These are phyloP conservation scores for Ciconia maguari DNA, from an alignment of 2,113 vertebrate genomes.

Conservation along the genomic window DNA sequence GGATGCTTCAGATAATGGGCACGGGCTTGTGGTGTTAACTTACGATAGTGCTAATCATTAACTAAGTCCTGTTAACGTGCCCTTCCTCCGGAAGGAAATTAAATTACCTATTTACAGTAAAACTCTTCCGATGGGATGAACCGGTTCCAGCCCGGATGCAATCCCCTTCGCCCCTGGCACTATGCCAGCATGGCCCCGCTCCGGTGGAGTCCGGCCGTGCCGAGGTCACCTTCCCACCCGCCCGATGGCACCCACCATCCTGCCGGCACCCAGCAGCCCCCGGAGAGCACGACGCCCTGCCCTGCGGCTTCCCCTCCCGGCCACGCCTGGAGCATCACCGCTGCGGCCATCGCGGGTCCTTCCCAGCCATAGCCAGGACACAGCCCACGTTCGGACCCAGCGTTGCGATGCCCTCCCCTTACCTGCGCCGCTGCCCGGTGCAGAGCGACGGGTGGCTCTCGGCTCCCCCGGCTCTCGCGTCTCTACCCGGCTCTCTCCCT, in stretches of 20 bases:
- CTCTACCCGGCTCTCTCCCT: neutral
- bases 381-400: accelerated
- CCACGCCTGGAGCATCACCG: neutral
- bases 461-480: neutral
- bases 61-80: neutral
- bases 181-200: accelerated
- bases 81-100: neutral
- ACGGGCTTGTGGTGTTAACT: accelerated
- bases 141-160: accelerated
- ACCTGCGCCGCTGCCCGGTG: neutral
- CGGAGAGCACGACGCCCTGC: neutral
- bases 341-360: accelerated
- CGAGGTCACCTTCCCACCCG: neutral
- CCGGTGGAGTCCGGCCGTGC: too few relatives aligned
- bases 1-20: accelerated
- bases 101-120: neutral
- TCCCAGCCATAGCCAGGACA: neutral
- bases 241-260: neutral
- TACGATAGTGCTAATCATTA: neutral
- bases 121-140: neutral
- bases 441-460: neutral
- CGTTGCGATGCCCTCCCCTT: neutral
- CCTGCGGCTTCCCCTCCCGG: neutral
- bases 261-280: neutral
- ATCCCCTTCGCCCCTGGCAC: neutral